Percentiles rank a stretch among this genome's conserved stretches.
Conservation (phyloP, 2,888 invertebrate genomes). For the Amblyjoppa fuscipennis region DNA sequence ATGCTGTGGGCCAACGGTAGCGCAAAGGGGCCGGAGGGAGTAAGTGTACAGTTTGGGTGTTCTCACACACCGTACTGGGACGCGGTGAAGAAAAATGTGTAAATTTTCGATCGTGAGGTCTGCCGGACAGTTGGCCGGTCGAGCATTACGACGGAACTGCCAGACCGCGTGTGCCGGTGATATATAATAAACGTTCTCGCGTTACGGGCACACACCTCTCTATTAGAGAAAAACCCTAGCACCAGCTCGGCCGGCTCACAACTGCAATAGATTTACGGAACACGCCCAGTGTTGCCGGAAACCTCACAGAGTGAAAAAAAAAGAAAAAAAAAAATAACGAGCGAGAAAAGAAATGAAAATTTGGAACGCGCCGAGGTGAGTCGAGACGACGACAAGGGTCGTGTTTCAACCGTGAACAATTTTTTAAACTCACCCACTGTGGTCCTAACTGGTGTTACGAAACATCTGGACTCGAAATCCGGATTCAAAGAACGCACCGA, state of each 20-base stretch:
- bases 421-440: constrained; percentile 46
- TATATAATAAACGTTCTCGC: constrained; percentile 58
- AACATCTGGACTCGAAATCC: constrained; percentile 54
- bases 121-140: constrained; percentile 33
- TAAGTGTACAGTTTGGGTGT: neutral
- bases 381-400: constrained; percentile 62
- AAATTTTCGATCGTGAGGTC: constrained; percentile 9
- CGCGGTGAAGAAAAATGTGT: constrained; percentile 26
- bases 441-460: constrained; percentile 40
- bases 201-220: constrained; percentile 59
- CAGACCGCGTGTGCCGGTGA: constrained; percentile 12
- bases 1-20: neutral
- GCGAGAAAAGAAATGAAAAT: constrained; percentile 53
- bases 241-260: constrained; percentile 6
- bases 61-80: neutral
- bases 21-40: neutral
- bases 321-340: constrained; percentile 32
- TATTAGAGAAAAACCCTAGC: constrained; percentile 57
- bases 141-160: constrained; percentile 35
- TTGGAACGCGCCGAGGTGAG: constrained; percentile 44
- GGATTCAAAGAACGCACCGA: constrained; percentile 1
- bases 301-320: constrained; percentile 38
- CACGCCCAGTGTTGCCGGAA: constrained; percentile 64
- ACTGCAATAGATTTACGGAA: constrained; percentile 58
- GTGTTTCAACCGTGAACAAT: constrained; percentile 55